These are phyloP conservation scores for Diplodus puntazzo DNA, from an alignment of 2,797 vertebrate genomes.

Conservation along the genomic window DNA sequence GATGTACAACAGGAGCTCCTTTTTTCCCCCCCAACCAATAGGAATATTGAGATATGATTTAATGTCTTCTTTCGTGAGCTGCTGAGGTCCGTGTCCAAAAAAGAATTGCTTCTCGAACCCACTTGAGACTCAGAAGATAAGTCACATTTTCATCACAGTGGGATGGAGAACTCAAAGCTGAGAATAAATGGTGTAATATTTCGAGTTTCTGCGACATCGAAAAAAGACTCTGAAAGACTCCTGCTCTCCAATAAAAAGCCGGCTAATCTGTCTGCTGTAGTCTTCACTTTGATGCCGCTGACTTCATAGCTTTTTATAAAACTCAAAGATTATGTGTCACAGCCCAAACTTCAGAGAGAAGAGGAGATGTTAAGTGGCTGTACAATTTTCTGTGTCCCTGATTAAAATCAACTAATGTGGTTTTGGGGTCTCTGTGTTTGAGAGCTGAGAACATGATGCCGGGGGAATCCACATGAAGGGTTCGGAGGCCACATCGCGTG, in stretches of 20 bases:
- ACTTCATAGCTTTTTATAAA: conserved; percentile 17
- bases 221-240: background rate
- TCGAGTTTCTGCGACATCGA: conserved; percentile 7
- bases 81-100: conserved; percentile 6
- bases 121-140: background rate
- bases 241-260: background rate
- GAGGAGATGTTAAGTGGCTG: conserved; percentile 43
- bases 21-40: conserved; percentile 14
- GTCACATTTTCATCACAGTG: conserved; percentile 6
- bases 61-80: conserved; percentile 19
- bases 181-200: background rate
- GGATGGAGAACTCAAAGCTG: background rate
- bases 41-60: conserved; percentile 25
- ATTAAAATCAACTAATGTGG: conserved; percentile 77
- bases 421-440: conserved; percentile 61
- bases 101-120: conserved; percentile 8
- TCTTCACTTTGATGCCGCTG: conserved; percentile 13
- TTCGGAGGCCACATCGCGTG: conserved; percentile 41
- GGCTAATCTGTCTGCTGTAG: conserved; percentile 2
- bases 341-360: conserved; percentile 30
- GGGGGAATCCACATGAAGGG: conserved; percentile 70
- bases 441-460: conserved; percentile 50
- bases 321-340: conserved; percentile 33
- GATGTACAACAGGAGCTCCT: conserved; percentile 20
- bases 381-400: conserved; percentile 56